Evolutionary conservation across 2,888 invertebrate genomes (phyloP), one percentile per base, ranked within the genome.

Genomic region (Mechanitis messenoides): DNA sequence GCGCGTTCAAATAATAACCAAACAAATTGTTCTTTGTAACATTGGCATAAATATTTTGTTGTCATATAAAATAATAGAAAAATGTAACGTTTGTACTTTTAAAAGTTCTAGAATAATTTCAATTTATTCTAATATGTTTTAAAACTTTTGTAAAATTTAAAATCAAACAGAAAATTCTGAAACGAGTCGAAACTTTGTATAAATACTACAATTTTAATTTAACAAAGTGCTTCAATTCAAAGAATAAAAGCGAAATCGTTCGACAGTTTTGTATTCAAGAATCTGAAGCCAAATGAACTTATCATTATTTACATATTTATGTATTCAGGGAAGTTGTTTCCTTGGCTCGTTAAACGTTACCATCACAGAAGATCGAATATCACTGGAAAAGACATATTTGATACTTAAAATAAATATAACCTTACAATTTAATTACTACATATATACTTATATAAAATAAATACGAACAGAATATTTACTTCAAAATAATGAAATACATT

Each of bases 241-340:
- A 60, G 42, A 33, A 53, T 55, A 55, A 46, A 53, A 55, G 45
- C 53, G 28, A 31, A 45, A 55, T 55, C 53, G 56, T 61, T 58
- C 33, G 53, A 56, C n/a, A 61, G 61, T 56, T 61, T 58, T 46
- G 47, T 59, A 60, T 61, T 58, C 58, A 46, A 61, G 64, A 69
- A 69, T 67, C 64, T 56, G 59, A 57, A 60, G 59, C 57, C 62
- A 64, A 69, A 71, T 66, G 68, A 60, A 67, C 61, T 66, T 68
- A 66, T 68, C 63, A 58, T 59, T 75, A 78, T 79, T 79, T 77
- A 77, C 76, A 78, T 80, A 80, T 80, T 80, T 77, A 79, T 75
- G 62, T 76, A 81, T 81, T 79, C 79, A 75, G 73, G 75, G 73
- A 75, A 75, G 70, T 75, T 67, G 64, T 64, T 60, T 63, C 61